phyloP scores from a whole-genome alignment of 2,888 invertebrate genomes.

The Strigamia transsilvanica region DNA sequence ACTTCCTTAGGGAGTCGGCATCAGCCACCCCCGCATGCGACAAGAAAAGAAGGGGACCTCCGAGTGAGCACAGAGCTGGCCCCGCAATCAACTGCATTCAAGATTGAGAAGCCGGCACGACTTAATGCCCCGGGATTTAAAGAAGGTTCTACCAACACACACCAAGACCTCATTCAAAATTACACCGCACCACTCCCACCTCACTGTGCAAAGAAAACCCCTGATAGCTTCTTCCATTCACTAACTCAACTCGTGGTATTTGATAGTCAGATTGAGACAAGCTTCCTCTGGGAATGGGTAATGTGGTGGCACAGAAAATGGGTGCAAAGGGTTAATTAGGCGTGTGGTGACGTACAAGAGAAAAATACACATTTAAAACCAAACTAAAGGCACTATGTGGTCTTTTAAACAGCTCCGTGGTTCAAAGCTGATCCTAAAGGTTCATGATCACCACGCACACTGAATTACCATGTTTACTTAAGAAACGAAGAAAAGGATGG shows the following conservation, averaged over 20 bases:
- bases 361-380: conserved; percentile 3
- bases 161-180: not conserved
- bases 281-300: conserved; percentile 3
- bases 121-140: conserved; percentile 43
- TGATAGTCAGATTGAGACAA: conserved; percentile 8
- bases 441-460: conserved; percentile 41
- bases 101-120: conserved; percentile 41
- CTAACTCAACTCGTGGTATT: not conserved
- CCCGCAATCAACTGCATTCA: conserved; percentile 26
- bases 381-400: not conserved
- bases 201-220: not conserved
- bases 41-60: not conserved
- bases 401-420: not conserved
- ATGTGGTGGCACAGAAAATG: not conserved
- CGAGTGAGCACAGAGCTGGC: conserved; percentile 17
- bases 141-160: conserved; percentile 22
- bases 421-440: not conserved
- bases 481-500: not conserved
- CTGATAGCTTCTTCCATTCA: conserved; percentile 6
- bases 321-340: conserved; percentile 43
- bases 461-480: conserved; percentile 51
- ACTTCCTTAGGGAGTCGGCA: not conserved
- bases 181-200: conserved; percentile 3
- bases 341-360: conserved; percentile 1
- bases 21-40: not conserved